A percentile compares a stretch with the other conserved stretches of the same genome.
These are phyloP conservation scores for Eilema sororculum DNA, from an alignment of 2,888 invertebrate genomes.

Conservation along the genomic window DNA sequence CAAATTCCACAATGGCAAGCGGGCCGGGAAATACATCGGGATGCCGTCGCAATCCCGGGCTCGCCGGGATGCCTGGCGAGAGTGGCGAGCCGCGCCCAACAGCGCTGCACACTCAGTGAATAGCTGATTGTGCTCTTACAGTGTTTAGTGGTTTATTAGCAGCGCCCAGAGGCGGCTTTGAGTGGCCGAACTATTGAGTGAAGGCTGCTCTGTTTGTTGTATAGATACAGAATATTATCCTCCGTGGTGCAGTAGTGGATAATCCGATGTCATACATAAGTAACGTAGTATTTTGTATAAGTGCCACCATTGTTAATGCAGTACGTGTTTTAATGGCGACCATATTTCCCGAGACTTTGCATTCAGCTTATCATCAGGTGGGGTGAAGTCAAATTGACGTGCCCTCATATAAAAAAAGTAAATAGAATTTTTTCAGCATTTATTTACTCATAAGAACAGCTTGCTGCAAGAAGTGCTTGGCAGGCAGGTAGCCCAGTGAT, in stretches of 20 bases:
- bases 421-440: no score
- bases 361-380: no score
- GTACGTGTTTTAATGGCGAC: no score
- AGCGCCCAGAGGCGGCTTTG: slow-evolving; percentile 17
- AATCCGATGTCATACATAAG: neutral
- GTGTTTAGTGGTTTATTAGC: slow-evolving; percentile 52
- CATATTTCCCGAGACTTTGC: no score
- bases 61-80: slow-evolving; percentile 47
- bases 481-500: no score
- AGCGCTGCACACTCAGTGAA: slow-evolving; percentile 49
- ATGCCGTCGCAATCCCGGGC: slow-evolving; percentile 51
- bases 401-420: no score
- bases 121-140: slow-evolving; percentile 51
- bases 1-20: slow-evolving; percentile 50
- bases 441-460: no score
- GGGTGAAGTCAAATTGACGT: no score
- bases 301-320: no score
- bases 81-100: slow-evolving; percentile 45
- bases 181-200: slow-evolving; percentile 8
- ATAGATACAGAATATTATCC: neutral
- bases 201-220: slow-evolving; percentile 8
- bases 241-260: neutral
- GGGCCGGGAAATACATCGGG: slow-evolving; percentile 48
- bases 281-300: neutral
- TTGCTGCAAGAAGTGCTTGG: no score